Evolutionary conservation across 2,888 invertebrate genomes (phyloP), one percentile per base, ranked within the genome.

Genomic region (Hydriomena furcata): DNA sequence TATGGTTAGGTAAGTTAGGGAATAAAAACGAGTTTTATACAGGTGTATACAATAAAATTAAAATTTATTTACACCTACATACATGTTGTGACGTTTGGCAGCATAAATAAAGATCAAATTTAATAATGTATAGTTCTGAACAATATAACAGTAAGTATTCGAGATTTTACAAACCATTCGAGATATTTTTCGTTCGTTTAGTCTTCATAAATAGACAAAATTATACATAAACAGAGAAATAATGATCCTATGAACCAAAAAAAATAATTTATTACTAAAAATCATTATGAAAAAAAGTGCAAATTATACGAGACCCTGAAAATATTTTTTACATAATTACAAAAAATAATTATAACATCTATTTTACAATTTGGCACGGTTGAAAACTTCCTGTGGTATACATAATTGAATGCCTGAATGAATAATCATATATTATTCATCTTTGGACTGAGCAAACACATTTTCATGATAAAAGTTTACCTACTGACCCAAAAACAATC

Each of bases 41-140:
- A 85, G 85, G 84, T 87, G 85, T 88, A 84, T 88, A 88, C 80
- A 84, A 78, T 80, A 87, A 88, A 88, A 87, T 83, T 85, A 84
- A 79, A 76, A 82, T 88, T 85, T 90, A 90, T 90, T 89, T 89
- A 88, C 89, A 90, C 85, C 86, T 82, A 84, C 81, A 82, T 85
- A 87, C 74, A 84, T 78, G 73, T 87, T 87, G 87, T 89, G 88
- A 87, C 87, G 76, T 78, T 84, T 79, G 72, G 74, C 69, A 73
- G 71, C 71, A 77, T 76, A 76, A 81, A 78, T 74, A 79, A 74
- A 72, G 58, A 69, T 68, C 60, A 67, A 66, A 67, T 71, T 66
- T 50, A 41, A 47, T 47, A 8, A 38, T 46, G 52, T 52, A 47
- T 32, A 31, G 32, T 55, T 44, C 43, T 55, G 50, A 52, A 62